Evolutionary conservation across 2,797 vertebrate species (phyloP), one percentile per base, ranked within the genome.

Genomic region (Jordanella pulchra): DNA sequence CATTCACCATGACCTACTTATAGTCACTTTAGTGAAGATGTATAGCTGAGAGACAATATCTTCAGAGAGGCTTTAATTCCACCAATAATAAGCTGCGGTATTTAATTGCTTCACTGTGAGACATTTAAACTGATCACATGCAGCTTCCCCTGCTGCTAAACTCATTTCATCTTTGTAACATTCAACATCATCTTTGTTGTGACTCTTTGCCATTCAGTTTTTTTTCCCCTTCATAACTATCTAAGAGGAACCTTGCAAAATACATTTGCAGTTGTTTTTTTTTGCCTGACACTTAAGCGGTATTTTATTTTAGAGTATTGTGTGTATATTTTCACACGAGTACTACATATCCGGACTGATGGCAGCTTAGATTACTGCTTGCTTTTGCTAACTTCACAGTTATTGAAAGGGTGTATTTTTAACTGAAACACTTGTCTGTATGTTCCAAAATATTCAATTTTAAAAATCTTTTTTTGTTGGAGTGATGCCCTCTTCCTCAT

Each of bases 41-140:
- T n/a, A 60, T 71, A 45, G 35, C 28, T 60, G 67, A 71, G 55
- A 61, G 47, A 66, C 63, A 51, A 53, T 27, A 17, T 67, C 51
- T 63, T 63, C 32, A 44, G 51, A 67, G 61, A 69, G 35, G 68
- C 66, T 67, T 64, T 72, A 30, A 67, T 74, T 78, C 63, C 55
- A 66, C 39, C 61, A 70, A 63, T 79, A 73, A 72, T 68, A 66
- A 75, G 47, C 75, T 75, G 17, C 55, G 65, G 73, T 79, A 39
- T 14, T 61, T 78, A 61, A 83, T 69, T n/a, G 1, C 28, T 71
- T 69, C 61, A 73, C 76, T 70, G n/a, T 15, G 45, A 71, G 51
- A 75, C 69, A 77, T 50, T 18, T 75, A 51, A 68, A 60, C 65
- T 65, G 35, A 69, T 73, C 66, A 50, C 70, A 85, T 58, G 69